A percentile compares a stretch with the other conserved stretches of the same genome.
These are phyloP conservation scores for Colaptes auratus DNA, from an alignment of 2,113 vertebrate species.

Conservation along the genomic window DNA sequence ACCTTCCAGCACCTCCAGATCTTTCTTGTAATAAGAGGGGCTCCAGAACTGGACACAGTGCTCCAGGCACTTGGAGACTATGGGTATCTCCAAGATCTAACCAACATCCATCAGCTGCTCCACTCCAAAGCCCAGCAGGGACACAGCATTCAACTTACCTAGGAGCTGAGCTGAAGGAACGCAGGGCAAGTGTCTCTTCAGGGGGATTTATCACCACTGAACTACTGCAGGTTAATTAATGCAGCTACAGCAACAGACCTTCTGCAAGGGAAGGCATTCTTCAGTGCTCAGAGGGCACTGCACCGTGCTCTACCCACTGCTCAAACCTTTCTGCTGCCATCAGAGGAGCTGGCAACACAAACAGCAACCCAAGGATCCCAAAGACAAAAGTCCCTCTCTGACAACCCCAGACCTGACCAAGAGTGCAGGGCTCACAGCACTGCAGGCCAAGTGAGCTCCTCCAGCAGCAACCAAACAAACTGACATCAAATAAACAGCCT, in stretches of 20 bases:
- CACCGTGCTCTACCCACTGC: not conserved
- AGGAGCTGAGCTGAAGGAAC: not conserved
- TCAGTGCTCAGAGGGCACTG: not conserved
- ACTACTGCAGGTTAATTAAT: not conserved
- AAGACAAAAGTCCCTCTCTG: not conserved
- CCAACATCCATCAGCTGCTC: fast-evolving
- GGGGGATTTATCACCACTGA: not conserved
- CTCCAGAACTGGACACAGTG: too few species aligned
- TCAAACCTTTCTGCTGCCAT: not conserved
- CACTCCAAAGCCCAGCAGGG: not conserved
- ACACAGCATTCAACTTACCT: not conserved
- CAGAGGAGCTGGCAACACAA: not conserved
- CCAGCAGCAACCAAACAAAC: not conserved
- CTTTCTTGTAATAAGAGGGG: too few species aligned
- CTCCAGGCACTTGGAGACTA: too few species aligned
- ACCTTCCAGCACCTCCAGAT: too few species aligned
- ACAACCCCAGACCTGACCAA: not conserved
- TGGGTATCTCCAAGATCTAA: not conserved
- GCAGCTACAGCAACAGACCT: not conserved
- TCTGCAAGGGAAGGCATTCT: not conserved
- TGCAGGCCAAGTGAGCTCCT: not conserved
- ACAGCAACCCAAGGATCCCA: not conserved
- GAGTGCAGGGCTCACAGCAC: not conserved
- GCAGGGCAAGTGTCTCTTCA: not conserved
- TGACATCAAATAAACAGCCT: fast-evolving